These are phyloP conservation scores for Halocynthia roretzi DNA, from an alignment of 23 tunicate species.

Conservation along the genomic window DNA sequence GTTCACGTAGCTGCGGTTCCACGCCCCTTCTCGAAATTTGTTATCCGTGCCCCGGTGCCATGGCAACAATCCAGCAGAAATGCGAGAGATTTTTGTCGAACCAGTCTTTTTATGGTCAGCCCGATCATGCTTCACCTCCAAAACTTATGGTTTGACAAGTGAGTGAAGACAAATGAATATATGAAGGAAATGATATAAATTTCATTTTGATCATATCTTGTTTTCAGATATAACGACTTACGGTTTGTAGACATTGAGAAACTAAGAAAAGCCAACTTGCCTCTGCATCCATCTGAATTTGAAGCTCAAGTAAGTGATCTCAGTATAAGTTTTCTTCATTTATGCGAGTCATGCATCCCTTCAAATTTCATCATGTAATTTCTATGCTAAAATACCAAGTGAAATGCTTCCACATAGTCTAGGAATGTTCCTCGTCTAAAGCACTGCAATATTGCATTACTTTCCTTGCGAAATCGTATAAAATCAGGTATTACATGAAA, in stretches of 20 bases:
- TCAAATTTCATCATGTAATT: not conserved
- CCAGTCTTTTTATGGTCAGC: constrained; percentile 66
- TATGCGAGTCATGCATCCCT: not conserved
- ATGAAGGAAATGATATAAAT: not conserved
- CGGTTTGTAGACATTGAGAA: constrained; percentile 48
- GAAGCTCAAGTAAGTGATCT: constrained; percentile 55
- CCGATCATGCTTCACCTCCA: constrained; percentile 73
- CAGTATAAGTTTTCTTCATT: not conserved
- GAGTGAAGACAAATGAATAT: not conserved
- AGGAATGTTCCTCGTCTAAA: not conserved
- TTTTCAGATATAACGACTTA: constrained; percentile 37
- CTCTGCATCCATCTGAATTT: constrained; percentile 75
- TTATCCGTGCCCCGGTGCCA: constrained; percentile 96
- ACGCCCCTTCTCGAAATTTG: constrained; percentile 35
- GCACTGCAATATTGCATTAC: not conserved
- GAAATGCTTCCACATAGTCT: not conserved
- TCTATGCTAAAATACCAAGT: no score
- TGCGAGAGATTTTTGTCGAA: constrained; percentile 73
- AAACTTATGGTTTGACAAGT: constrained; percentile 84
- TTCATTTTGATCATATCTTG: not conserved
- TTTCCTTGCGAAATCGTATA: not conserved
- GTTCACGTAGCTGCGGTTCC: constrained; percentile 66
- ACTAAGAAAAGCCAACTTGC: constrained; percentile 39
- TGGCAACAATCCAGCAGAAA: constrained; percentile 41
- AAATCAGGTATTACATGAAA: not conserved